Evolutionary conservation across 1,140 invertebrate species (phyloP).

Genomic region (Pseudomyrmex flavicornis): DNA sequence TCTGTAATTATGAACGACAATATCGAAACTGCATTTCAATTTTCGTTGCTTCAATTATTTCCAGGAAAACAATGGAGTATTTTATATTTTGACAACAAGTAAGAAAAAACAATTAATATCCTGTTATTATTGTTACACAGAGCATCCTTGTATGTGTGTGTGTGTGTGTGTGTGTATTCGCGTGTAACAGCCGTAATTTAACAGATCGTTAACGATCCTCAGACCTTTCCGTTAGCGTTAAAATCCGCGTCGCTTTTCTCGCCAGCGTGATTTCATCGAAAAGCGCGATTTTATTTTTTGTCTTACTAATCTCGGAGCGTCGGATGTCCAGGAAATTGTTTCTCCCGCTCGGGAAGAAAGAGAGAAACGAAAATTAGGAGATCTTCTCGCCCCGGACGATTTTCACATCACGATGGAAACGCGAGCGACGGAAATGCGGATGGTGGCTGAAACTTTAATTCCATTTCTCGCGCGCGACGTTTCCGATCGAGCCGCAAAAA

Average conservation of each 20-base stretch:
- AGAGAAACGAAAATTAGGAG: slow-evolving; percentile 26
- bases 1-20: background rate
- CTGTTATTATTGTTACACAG: too few relatives aligned
- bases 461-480: slow-evolving; percentile 1
- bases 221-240: slow-evolving; percentile 29
- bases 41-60: background rate
- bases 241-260: background rate
- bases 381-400: background rate
- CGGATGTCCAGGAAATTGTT: slow-evolving; percentile 51
- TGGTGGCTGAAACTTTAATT: slow-evolving; percentile 40
- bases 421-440: background rate
- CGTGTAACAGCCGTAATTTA: slow-evolving; percentile 9
- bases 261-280: background rate
- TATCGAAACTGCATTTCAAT: background rate
- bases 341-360: slow-evolving; percentile 5
- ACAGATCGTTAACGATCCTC: slow-evolving; percentile 17
- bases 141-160: background rate
- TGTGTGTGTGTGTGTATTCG: background rate
- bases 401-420: slow-evolving; percentile 16
- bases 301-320: slow-evolving; percentile 27
- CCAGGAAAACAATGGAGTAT: background rate
- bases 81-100: slow-evolving; percentile 6
- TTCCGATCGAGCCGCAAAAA: background rate
- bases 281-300: slow-evolving; percentile 44
- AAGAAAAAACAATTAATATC: background rate